Conservation (phyloP, 2,888 invertebrate genomes). For the Imbricaverruca yamaguchii region DNA sequence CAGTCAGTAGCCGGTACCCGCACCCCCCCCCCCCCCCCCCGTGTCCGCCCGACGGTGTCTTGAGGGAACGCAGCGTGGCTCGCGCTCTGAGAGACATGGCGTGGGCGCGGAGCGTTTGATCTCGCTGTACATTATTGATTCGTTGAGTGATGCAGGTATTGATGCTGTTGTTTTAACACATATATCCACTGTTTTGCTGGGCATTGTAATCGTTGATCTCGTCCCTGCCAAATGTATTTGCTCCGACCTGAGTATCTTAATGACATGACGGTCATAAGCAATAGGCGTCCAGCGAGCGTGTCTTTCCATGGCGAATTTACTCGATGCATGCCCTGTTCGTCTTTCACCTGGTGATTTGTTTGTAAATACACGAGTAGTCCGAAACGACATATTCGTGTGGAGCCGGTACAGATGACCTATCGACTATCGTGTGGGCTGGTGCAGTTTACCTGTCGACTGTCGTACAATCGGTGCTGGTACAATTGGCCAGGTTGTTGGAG, state of each 20-base stretch:
- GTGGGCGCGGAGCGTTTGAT: neutral
- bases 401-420: no score
- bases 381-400: no score
- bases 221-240: neutral
- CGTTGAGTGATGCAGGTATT: neutral
- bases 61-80: neutral
- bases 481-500: no score
- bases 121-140: neutral
- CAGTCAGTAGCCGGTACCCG: neutral
- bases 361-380: constrained; percentile 10
- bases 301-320: neutral
- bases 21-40: no score
- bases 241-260: neutral
- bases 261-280: neutral
- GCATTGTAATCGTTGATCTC: neutral
- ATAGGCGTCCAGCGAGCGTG: neutral
- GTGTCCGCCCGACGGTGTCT: neutral
- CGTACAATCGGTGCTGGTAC: no score
- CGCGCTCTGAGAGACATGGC: neutral
- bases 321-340: neutral
- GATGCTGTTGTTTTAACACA: neutral
- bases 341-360: constrained; percentile 7
- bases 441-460: no score
- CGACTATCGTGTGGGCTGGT: no score
- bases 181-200: neutral